Evolutionary conservation across 1,140 invertebrate genomes (phyloP).

Genomic region (Orius laevigatus): DNA sequence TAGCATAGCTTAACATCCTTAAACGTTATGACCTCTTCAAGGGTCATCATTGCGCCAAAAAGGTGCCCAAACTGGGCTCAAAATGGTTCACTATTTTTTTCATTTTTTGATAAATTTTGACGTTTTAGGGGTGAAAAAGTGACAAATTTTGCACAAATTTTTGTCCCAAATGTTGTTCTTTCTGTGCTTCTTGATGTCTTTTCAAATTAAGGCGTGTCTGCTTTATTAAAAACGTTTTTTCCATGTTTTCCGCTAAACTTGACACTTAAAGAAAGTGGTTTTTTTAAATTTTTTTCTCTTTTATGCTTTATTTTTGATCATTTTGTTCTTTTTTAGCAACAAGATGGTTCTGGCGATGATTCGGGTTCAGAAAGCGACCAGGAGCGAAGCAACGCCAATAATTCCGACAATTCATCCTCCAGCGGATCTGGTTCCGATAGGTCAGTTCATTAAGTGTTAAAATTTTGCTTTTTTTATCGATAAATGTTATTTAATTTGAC

Average conservation of each 20-base stretch:
- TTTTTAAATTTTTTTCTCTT: not conserved
- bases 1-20: not conserved
- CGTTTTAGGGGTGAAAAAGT: not conserved
- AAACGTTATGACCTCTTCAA: not conserved
- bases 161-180: not conserved
- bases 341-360: slow-evolving; percentile 21
- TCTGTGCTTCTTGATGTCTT: not conserved
- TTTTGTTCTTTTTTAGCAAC: slow-evolving; percentile 7
- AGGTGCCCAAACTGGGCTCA: not conserved
- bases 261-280: not conserved
- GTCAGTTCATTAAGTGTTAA: slow-evolving; percentile 6
- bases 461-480: too few relatives aligned
- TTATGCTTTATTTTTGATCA: slow-evolving; percentile 3
- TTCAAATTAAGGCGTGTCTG: not conserved
- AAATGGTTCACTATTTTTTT: not conserved
- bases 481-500: too few relatives aligned
- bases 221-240: not conserved
- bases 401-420: slow-evolving; percentile 16
- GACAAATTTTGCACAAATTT: not conserved
- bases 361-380: slow-evolving; percentile 20
- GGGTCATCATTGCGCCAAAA: not conserved
- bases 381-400: slow-evolving; percentile 14
- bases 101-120: not conserved
- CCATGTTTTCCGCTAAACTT: not conserved
- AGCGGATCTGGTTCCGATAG: slow-evolving; percentile 20